A percentile compares a stretch with the other conserved stretches of the same genome.
These are phyloP conservation scores for Willowsia nigromaculata DNA, from an alignment of 2,888 invertebrate species.

Conservation along the genomic window DNA sequence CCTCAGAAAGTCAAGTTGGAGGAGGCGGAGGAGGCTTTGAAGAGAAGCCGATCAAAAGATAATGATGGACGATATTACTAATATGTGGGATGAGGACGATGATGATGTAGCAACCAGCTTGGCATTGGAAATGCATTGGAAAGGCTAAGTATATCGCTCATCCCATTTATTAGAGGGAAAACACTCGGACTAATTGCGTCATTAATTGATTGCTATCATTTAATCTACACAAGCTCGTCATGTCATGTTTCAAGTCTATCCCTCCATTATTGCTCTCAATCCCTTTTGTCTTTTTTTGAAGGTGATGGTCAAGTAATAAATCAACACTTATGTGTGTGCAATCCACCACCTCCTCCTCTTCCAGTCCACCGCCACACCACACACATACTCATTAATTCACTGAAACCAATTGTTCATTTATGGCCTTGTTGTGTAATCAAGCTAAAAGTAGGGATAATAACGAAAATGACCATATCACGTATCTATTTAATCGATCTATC, in stretches of 20 bases:
- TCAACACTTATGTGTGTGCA: slow-evolving; percentile 42
- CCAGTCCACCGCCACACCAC: neutral
- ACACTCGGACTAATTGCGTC: slow-evolving; percentile 66
- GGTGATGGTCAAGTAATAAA: slow-evolving; percentile 49
- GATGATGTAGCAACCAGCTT: neutral
- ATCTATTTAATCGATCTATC: slow-evolving; percentile 24
- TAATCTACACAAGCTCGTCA: neutral
- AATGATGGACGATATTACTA: neutral
- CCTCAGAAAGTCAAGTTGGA: neutral
- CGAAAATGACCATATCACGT: neutral
- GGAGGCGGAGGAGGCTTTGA: neutral
- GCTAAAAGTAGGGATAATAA: neutral
- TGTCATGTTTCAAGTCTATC: slow-evolving; percentile 1
- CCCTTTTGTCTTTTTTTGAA: slow-evolving; percentile 16
- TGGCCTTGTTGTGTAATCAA: neutral
- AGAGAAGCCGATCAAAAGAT: slow-evolving; percentile 50
- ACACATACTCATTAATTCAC: slow-evolving; percentile 6
- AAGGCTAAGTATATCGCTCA: neutral
- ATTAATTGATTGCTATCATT: slow-evolving; percentile 64
- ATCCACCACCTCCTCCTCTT: neutral
- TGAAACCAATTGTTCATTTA: neutral
- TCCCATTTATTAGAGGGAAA: neutral
- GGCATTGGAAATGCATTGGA: neutral
- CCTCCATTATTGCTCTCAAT: neutral
- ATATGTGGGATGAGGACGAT: neutral